Percentiles rank a stretch among this genome's conserved stretches.
Conservation (phyloP, 2,888 invertebrate genomes). For the Drosophila cognata region DNA sequence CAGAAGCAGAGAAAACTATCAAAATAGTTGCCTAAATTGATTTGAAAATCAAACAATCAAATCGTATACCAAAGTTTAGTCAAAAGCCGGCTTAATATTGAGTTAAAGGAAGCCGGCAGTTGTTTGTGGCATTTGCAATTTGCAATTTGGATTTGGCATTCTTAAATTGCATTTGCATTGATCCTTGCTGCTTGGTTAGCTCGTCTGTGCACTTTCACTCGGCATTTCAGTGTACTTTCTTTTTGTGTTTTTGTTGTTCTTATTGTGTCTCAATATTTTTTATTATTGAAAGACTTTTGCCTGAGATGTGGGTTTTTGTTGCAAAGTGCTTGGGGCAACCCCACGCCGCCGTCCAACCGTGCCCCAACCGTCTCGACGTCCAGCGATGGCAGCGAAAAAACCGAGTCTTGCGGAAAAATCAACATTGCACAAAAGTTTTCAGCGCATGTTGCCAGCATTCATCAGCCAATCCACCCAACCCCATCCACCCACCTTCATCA, state of each 20-base stretch:
- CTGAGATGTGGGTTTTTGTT: constrained; percentile 61
- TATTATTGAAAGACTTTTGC: constrained; percentile 71
- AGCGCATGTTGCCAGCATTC: constrained; percentile 26
- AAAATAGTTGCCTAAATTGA: neutral
- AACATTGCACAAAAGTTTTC: constrained; percentile 78
- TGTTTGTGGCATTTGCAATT: neutral
- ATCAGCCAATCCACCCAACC: constrained; percentile 11
- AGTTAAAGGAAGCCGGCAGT: neutral
- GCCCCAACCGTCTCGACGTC: constrained; percentile 43
- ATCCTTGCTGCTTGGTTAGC: constrained; percentile 22
- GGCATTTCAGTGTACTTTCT: constrained; percentile 7
- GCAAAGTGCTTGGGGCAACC: constrained; percentile 60
- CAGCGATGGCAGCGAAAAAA: constrained; percentile 69
- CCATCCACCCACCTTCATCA: constrained; percentile 12
- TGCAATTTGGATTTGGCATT: constrained; percentile 3
- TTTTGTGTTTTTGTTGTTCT: constrained; percentile 29
- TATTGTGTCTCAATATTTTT: constrained; percentile 65
- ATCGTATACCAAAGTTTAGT: no score
- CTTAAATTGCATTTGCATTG: constrained; percentile 16
- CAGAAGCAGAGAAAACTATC: neutral
- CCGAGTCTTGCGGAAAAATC: constrained; percentile 79
- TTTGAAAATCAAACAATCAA: neutral
- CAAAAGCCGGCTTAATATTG: neutral
- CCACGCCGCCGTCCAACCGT: neutral
- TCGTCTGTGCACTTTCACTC: constrained; percentile 52